Percentiles rank a stretch among this genome's conserved stretches.
Evolutionary conservation across 2,888 invertebrate species (phyloP).

Genomic region (Phasia obesa): DNA sequence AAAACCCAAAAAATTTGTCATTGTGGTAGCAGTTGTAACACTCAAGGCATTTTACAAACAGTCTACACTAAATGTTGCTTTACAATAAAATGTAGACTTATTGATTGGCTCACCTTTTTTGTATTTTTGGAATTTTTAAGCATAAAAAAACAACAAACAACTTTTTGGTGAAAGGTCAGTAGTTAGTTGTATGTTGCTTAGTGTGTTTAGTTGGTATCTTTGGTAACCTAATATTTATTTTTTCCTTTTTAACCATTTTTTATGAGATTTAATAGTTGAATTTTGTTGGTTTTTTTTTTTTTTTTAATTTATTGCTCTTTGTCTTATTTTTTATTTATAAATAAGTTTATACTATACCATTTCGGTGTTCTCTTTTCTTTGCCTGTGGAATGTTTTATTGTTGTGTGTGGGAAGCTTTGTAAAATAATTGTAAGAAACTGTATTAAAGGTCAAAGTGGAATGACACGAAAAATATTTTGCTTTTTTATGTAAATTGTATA

Average conservation of each 20-base stretch:
- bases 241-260: not conserved
- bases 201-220: conserved; percentile 35
- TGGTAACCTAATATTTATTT: conserved; percentile 36
- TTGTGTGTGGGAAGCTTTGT: conserved; percentile 54
- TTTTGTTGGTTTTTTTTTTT: conserved; percentile 34
- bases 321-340: conserved; percentile 3
- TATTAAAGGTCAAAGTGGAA: conserved; percentile 51
- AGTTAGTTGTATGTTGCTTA: conserved; percentile 26
- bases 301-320: conserved; percentile 45
- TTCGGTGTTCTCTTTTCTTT: conserved; percentile 6
- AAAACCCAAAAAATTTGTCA: conserved; percentile 23
- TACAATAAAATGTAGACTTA: conserved; percentile 3
- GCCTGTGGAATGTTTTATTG: conserved; percentile 12
- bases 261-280: conserved; percentile 30
- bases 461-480: conserved; percentile 34
- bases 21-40: conserved; percentile 9
- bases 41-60: conserved; percentile 18
- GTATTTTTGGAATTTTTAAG: conserved; percentile 13
- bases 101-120: conserved; percentile 32
- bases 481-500: not conserved
- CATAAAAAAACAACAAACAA: conserved; percentile 3
- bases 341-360: conserved; percentile 9
- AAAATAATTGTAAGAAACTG: conserved; percentile 45
- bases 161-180: conserved; percentile 59
- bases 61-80: not conserved